phyloP scores from a whole-genome alignment of 2,797 vertebrate genomes.

The Periparus ater region DNA sequence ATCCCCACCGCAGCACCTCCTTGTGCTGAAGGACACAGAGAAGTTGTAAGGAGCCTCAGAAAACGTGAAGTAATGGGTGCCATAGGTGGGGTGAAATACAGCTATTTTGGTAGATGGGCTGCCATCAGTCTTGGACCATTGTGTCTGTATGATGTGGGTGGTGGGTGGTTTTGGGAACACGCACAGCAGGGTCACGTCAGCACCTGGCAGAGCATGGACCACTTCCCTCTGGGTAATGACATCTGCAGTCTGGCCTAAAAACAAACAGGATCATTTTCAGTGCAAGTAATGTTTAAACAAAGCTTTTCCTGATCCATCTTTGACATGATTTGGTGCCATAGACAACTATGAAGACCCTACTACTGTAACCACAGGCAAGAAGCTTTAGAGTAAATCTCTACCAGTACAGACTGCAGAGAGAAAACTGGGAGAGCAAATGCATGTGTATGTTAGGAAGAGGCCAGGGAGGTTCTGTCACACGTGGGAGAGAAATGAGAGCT shows the following conservation, averaged over 20 bases:
- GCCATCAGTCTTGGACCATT: slow-evolving; percentile 62
- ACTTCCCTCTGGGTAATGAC: not conserved
- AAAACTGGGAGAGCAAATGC: not conserved
- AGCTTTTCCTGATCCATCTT: not conserved
- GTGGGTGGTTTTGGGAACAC: not conserved
- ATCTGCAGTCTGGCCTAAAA: slow-evolving; percentile 18
- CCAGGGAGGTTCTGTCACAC: fast-evolving
- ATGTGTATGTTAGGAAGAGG: not conserved
- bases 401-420: not conserved
- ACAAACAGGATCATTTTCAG: not conserved
- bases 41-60: not conserved
- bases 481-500: not conserved
- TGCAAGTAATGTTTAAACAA: not conserved
- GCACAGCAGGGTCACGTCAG: slow-evolving; percentile 49
- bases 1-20: not conserved
- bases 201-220: slow-evolving; percentile 24
- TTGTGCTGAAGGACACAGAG: not conserved
- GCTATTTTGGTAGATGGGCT: not conserved
- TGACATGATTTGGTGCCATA: not conserved
- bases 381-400: not conserved
- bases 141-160: slow-evolving; percentile 44
- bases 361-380: not conserved
- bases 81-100: slow-evolving; percentile 43
- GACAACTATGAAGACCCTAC: not conserved
- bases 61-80: not conserved